Base-by-base conservation (phyloP, 2,113 vertebrate species). In the Tetraodon nigroviridis region DNA sequence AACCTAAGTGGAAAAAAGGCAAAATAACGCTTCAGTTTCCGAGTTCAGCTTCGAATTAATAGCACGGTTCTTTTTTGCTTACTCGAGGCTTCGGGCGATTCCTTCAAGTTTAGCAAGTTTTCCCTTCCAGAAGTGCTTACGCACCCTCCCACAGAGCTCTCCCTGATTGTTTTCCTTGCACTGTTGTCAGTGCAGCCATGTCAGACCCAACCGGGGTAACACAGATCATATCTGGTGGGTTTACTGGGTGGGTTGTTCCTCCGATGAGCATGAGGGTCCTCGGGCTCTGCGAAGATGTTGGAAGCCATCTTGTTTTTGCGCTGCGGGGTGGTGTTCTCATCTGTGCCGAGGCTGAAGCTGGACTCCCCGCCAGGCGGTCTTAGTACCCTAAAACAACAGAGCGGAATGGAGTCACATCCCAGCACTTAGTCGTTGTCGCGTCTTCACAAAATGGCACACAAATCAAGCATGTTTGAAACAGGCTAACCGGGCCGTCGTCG, bases 261-360 rank as follows among this genome's bases (percentile, higher is more conserved):
- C 62, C 90, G 90, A 77, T 90, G 89, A 66, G 89, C 89, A 44
- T 92, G 92, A n/a, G 93, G 92, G 57, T 99, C 94, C 14, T 95
- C 95, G 12, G 94, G 91, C 69, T 92, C 93, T 45, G 92, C 94
- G 63, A 99, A 99, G 89, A 98, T 98, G 88, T 83, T 95, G 66
- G 97, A 98, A 67, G 92, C 95, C 92, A 96, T 98, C 80, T 93
- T 98, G 87, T 94, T 94, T 87, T 92, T 94, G 74, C 94, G 89
- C 58, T 90, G 91, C 45, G 91, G 84, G 14, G 82, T 78, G 1
- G 93, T 84, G 55, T 93, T 84, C 0, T 95, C 95, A 22, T 91
- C 90, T 63, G 86, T 67, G 61, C 95, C 95, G 44, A 98, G 81
- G 20, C 90, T 90, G 79, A 99, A 94, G 88, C 92, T 99, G 75